Percentiles rank a stretch among this genome's conserved stretches.
phyloP scores from a whole-genome alignment of 2,888 invertebrate species.

The Polietes domitor region DNA sequence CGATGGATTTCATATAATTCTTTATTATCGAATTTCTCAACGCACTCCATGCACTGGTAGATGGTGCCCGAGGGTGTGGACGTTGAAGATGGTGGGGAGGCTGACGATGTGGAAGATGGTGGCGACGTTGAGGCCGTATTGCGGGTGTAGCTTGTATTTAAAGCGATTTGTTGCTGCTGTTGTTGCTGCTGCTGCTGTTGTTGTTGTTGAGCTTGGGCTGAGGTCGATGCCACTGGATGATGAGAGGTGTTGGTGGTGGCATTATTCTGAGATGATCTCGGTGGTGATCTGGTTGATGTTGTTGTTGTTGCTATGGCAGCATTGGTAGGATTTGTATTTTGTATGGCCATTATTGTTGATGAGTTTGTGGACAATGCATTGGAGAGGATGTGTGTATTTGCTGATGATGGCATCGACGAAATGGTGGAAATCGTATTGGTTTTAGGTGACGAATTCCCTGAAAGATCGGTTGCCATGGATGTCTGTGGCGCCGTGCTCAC shows the following conservation, averaged over 20 bases:
- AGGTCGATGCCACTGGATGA: constrained; percentile 60
- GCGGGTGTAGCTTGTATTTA: constrained; percentile 36
- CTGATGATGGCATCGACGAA: constrained; percentile 46
- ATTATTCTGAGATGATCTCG: not conserved
- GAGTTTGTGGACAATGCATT: constrained; percentile 61
- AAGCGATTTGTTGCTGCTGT: constrained; percentile 32
- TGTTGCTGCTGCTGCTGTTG: constrained; percentile 47
- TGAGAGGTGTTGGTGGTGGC: constrained; percentile 35
- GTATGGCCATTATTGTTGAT: constrained; percentile 58
- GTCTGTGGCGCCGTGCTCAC: constrained; percentile 64
- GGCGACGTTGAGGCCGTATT: constrained; percentile 61
- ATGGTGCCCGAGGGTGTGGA: constrained; percentile 69
- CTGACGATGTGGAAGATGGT: constrained; percentile 60
- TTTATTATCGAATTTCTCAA: constrained; percentile 79
- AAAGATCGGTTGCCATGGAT: constrained; percentile 43
- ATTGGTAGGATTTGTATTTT: constrained; percentile 46
- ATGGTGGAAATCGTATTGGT: constrained; percentile 1
- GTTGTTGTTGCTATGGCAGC: constrained; percentile 57
- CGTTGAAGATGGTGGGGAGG: constrained; percentile 62
- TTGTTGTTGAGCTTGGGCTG: constrained; percentile 62
- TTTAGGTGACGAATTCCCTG: constrained; percentile 52
- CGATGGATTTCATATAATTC: constrained; percentile 80
- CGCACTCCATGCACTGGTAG: constrained; percentile 78
- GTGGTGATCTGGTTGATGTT: constrained; percentile 38
- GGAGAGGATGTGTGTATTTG: constrained; percentile 54